These are phyloP conservation scores for Amniataba percoides DNA, from an alignment of 2,797 vertebrate genomes.

Conservation along the genomic window DNA sequence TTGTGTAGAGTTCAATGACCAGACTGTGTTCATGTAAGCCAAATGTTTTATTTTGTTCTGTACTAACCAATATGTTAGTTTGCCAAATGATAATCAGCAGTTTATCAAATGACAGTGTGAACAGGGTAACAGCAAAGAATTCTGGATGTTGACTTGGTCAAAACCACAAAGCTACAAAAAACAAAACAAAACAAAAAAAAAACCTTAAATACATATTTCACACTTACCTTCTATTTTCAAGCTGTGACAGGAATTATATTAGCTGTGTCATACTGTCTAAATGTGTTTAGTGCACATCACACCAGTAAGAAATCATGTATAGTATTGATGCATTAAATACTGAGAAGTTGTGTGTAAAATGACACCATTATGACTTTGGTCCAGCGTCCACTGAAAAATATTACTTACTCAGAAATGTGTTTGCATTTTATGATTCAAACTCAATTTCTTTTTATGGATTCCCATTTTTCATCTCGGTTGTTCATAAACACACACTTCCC, in stretches of 20 bases:
- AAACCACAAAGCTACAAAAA: not conserved
- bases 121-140: too few species aligned
- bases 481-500: not conserved
- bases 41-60: too few species aligned
- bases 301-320: not conserved
- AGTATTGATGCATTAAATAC: not conserved
- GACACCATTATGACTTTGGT: too few species aligned
- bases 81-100: too few species aligned
- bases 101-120: too few species aligned
- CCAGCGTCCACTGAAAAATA: not conserved
- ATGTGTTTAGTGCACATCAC: too few species aligned
- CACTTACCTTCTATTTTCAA: not conserved
- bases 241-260: not conserved
- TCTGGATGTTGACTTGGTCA: not conserved
- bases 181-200: too few species aligned
- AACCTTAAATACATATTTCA: too few species aligned
- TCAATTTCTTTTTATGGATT: not conserved
- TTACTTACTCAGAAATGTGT: not conserved
- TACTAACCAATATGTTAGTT: too few species aligned
- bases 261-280: not conserved
- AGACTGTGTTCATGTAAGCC: too few species aligned
- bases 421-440: not conserved
- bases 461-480: not conserved
- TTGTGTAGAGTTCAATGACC: too few species aligned
- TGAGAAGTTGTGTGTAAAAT: not conserved